Conservation (phyloP, 2,888 invertebrate genomes). For the Pyrgus malvae region DNA sequence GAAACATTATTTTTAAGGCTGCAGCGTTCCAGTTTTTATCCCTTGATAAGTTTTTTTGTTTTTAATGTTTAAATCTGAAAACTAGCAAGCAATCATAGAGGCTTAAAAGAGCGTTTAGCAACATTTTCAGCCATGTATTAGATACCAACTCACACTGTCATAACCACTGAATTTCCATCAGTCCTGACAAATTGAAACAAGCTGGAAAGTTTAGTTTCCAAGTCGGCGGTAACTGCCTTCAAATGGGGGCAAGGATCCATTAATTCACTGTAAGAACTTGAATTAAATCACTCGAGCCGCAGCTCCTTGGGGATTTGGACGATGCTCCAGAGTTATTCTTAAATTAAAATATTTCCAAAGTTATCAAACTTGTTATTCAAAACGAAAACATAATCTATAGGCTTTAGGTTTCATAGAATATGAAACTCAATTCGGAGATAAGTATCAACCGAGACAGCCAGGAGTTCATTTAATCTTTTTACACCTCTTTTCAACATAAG, state of each 20-base stretch:
- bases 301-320: conserved; percentile 45
- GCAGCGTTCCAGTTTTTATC: no score
- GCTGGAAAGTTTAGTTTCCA: conserved; percentile 65
- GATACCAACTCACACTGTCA: conserved; percentile 51
- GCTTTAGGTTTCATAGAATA: no score
- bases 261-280: conserved; percentile 69
- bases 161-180: conserved; percentile 65
- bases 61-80: no score
- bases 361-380: conserved; percentile 19
- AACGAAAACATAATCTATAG: conserved; percentile 15
- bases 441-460: conserved; percentile 1
- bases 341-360: conserved; percentile 27
- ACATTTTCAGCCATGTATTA: conserved; percentile 34
- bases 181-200: conserved; percentile 72
- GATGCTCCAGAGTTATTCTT: conserved; percentile 33
- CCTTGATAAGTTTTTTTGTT: no score
- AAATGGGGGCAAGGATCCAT: conserved; percentile 63
- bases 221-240: conserved; percentile 57
- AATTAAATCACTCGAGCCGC: conserved; percentile 68
- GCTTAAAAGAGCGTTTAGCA: no score
- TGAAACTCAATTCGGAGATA: conserved; percentile 11
- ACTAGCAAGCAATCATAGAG: no score
- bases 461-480: conserved; percentile 1
- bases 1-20: no score
- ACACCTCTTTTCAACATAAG: conserved; percentile 7